Evolutionary conservation across 2,888 invertebrate species (phyloP), one percentile per base, ranked within the genome.

Genomic region (Odontocolon sp.): DNA sequence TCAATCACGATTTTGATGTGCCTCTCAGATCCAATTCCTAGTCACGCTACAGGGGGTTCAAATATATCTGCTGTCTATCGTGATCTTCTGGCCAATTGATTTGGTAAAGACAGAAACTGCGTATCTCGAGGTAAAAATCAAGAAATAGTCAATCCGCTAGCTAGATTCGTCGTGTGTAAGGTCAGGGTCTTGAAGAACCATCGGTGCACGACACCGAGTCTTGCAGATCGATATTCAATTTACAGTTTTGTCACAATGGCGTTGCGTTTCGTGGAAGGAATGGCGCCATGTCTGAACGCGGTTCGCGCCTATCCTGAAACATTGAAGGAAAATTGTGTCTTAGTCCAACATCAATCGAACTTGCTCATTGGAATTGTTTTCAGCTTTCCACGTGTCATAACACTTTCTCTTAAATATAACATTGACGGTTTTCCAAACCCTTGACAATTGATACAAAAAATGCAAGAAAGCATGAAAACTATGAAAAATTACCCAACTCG

Each of bases 211-310:
- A 81, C 85, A 85, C 77, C 72, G 77, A 73, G 71, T 71, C 50
- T 64, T 16, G 11, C 77, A 86, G 83, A 67, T 90, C 89, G 88
- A 90, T 89, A 89, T 89, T 88, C 88, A 88, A 89, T 89, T 88
- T 87, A 85, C 88, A 86, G 78, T 88, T 88, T 87, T 88, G 87
- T 89, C 87, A 86, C 88, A 85, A 84, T 81, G 80, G 73, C 82
- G 80, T 80, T 80, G 80, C 77, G 71, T 81, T 86, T 87, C 86
- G 74, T 68, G 77, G 86, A 86, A 87, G 77, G 54, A 1, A 66
- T 8, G 63, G 56, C 59, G 28, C 52, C 9, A 23, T n/a, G n/a
- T n/a, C n/a, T n/a, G n/a, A n/a, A 28, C 28, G 6, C 28, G 6
- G 28, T 3, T 18, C 3, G 4, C 6, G 6, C 28, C 28, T 28